phyloP scores from a whole-genome alignment of 2,113 vertebrate species.

The Lamprotornis superbus region DNA sequence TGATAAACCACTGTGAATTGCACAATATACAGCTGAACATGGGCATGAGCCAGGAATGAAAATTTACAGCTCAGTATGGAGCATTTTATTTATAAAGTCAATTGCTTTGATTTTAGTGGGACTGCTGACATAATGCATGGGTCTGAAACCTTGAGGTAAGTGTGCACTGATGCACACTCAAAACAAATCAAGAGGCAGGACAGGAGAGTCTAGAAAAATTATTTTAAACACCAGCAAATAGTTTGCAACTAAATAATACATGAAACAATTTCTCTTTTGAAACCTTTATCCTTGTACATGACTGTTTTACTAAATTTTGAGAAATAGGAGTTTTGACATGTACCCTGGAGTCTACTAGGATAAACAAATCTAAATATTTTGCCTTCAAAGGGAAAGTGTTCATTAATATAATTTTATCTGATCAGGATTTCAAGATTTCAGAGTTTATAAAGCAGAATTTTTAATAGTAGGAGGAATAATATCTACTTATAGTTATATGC shows the following conservation, averaged over 20 bases:
- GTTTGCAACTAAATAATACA: background rate
- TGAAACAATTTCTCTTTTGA: background rate
- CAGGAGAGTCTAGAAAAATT: background rate
- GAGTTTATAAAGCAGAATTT: background rate
- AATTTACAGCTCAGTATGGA: background rate
- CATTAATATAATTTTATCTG: background rate
- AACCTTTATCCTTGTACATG: background rate
- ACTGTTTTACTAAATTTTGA: background rate
- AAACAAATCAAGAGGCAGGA: background rate
- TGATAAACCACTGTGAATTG: background rate
- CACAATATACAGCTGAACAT: background rate
- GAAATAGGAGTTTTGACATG: background rate
- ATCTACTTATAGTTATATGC: background rate
- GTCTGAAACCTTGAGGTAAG: background rate
- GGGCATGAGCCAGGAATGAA: background rate
- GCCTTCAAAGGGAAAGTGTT: background rate
- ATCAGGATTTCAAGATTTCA: background rate
- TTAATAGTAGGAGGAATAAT: background rate
- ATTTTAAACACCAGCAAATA: background rate
- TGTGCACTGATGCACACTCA: background rate
- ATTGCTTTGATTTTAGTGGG: background rate
- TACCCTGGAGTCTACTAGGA: background rate
- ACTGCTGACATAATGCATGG: background rate
- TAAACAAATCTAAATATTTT: background rate
- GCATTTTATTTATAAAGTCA: background rate